Conservation (phyloP, 1,140 invertebrate genomes). For the Dendrolimus punctatus region DNA sequence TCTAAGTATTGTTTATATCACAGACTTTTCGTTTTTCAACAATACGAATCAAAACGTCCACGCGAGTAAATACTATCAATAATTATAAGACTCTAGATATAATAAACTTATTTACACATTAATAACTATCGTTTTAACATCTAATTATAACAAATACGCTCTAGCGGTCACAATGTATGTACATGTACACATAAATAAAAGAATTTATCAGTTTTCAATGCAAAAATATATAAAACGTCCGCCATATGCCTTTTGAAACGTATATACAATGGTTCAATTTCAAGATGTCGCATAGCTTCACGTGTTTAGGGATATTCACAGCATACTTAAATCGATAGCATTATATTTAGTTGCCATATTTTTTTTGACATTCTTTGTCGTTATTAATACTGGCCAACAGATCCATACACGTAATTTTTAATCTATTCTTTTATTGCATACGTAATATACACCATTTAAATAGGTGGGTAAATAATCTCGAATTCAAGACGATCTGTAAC, state of each 20-base stretch:
- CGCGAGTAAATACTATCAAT: slow-evolving; percentile 69
- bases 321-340: slow-evolving; percentile 27
- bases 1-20: slow-evolving; percentile 72
- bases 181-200: slow-evolving; percentile 68
- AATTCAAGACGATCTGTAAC: no score
- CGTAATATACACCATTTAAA: no score
- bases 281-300: not conserved
- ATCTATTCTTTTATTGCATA: not conserved
- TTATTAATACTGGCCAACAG: not conserved
- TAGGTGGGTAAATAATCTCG: no score
- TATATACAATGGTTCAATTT: slow-evolving; percentile 43
- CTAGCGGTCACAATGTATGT: slow-evolving; percentile 61
- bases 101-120: slow-evolving; percentile 71
- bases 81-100: slow-evolving; percentile 63
- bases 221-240: slow-evolving; percentile 73
- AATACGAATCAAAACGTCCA: slow-evolving; percentile 72
- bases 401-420: not conserved
- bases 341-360: slow-evolving; percentile 61
- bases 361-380: slow-evolving; percentile 42
- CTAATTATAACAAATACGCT: slow-evolving; percentile 69
- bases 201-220: slow-evolving; percentile 72
- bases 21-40: slow-evolving; percentile 73
- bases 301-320: not conserved
- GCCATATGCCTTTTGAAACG: slow-evolving; percentile 72
- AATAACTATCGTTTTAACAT: slow-evolving; percentile 67